These are phyloP conservation scores for Cheilosia pagana DNA, from an alignment of 2,888 invertebrate genomes.

Conservation along the genomic window DNA sequence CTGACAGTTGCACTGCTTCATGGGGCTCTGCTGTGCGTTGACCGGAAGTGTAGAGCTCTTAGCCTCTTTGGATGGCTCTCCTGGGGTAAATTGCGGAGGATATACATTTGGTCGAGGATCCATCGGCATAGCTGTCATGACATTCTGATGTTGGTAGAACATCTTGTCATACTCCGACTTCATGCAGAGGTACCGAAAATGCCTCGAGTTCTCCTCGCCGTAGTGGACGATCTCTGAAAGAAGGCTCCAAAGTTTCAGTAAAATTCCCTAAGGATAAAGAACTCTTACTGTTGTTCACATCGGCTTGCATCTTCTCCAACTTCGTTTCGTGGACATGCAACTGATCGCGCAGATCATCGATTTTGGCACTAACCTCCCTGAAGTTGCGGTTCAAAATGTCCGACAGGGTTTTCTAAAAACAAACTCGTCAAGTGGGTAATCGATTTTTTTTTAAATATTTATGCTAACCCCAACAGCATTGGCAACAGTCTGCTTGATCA, in stretches of 20 bases:
- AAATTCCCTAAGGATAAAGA: not conserved
- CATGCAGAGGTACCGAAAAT: conserved; percentile 83
- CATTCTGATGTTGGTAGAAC: conserved; percentile 82
- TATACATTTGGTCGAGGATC: conserved; percentile 47
- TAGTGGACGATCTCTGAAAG: conserved; percentile 80
- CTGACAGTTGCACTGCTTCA: conserved; percentile 27
- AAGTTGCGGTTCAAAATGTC: conserved; percentile 80
- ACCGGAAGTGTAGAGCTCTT: not conserved
- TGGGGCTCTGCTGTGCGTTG: not conserved
- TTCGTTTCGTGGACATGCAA: conserved; percentile 78
- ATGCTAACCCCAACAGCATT: conserved; percentile 79
- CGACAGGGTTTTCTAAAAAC: conserved; percentile 78
- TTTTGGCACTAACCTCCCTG: conserved; percentile 78
- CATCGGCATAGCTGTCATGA: conserved; percentile 74
- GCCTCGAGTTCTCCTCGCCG: conserved; percentile 82
- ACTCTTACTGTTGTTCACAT: conserved; percentile 80
- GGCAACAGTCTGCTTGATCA: conserved; percentile 80
- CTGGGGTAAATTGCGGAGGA: conserved; percentile 29
- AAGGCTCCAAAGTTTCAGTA: not conserved
- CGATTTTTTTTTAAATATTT: not conserved
- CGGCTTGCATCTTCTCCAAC: conserved; percentile 78
- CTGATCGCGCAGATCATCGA: conserved; percentile 79
- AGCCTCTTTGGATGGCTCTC: conserved; percentile 6
- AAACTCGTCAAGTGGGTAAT: not conserved
- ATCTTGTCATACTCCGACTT: conserved; percentile 83